Percentiles rank a stretch among this genome's conserved stretches.
Evolutionary conservation across 2,888 invertebrate species (phyloP).

Genomic region (Selenia dentaria): DNA sequence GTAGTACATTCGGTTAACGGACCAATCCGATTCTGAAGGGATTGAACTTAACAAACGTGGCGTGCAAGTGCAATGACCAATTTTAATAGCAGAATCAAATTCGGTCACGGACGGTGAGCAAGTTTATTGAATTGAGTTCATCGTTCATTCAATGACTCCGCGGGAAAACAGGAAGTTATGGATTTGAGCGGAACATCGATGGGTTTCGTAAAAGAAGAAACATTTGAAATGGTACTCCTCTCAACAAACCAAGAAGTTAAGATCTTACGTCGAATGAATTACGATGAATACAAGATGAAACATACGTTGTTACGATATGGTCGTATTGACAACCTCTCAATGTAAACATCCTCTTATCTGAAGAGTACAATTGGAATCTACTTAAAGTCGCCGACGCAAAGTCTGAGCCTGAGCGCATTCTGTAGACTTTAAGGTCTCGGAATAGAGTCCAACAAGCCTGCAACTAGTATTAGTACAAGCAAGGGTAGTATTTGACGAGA

Average conservation of each 20-base stretch:
- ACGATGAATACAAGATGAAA: no score
- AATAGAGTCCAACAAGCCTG: constrained; percentile 22
- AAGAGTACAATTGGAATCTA: constrained; percentile 49
- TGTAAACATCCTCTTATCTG: constrained; percentile 28
- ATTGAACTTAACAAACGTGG: constrained; percentile 24
- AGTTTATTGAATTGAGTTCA: constrained; percentile 27
- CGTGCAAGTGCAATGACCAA: constrained; percentile 35
- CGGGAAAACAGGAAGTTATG: constrained; percentile 8
- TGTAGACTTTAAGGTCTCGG: constrained; percentile 26
- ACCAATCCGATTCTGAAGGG: constrained; percentile 33
- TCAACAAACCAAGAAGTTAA: no score
- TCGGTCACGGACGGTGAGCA: constrained; percentile 32
- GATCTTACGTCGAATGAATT: no score
- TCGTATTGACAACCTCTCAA: constrained; percentile 15
- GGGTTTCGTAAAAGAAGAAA: background rate
- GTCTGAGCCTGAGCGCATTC: constrained; percentile 23
- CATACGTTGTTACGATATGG: constrained; percentile 7
- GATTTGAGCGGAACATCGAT: background rate
- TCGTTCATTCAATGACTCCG: constrained; percentile 13
- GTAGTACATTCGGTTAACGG: constrained; percentile 45
- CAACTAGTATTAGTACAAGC: constrained; percentile 11
- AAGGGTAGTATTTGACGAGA: constrained; percentile 16
- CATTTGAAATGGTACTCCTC: background rate
- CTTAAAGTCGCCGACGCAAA: constrained; percentile 36
- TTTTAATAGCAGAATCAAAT: constrained; percentile 35